A percentile compares a stretch with the other conserved stretches of the same genome.
phyloP scores from a whole-genome alignment of 2,888 invertebrate species.

The Aleiodes alternator region DNA sequence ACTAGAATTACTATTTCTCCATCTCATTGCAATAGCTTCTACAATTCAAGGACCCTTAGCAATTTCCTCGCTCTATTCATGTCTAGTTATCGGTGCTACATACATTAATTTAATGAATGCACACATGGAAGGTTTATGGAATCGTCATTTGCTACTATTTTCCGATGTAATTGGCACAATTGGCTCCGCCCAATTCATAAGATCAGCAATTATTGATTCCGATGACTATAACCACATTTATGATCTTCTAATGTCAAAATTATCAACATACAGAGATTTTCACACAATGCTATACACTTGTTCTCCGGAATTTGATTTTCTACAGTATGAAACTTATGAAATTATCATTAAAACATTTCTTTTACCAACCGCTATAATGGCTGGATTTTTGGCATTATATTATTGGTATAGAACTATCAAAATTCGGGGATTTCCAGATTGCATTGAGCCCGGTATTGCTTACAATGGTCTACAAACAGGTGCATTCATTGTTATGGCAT shows the following conservation, averaged over 20 bases:
- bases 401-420: slow-evolving; percentile 73
- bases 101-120: slow-evolving; percentile 54
- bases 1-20: slow-evolving; percentile 63
- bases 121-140: slow-evolving; percentile 48
- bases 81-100: slow-evolving; percentile 74
- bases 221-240: slow-evolving; percentile 83
- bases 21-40: slow-evolving; percentile 55
- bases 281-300: slow-evolving; percentile 88
- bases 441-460: slow-evolving; percentile 79
- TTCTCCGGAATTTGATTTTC: slow-evolving; percentile 85
- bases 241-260: slow-evolving; percentile 84
- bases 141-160: slow-evolving; percentile 47
- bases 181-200: slow-evolving; percentile 60
- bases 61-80: slow-evolving; percentile 77
- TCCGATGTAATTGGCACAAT: slow-evolving; percentile 62
- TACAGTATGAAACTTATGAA: slow-evolving; percentile 78
- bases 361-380: slow-evolving; percentile 78
- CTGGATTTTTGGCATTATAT: slow-evolving; percentile 72
- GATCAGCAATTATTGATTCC: slow-evolving; percentile 58
- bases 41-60: slow-evolving; percentile 75
- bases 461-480: slow-evolving; percentile 85
- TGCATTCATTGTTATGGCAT: slow-evolving; percentile 85
- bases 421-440: slow-evolving; percentile 68
- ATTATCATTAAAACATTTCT: slow-evolving; percentile 78
- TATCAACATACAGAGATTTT: slow-evolving; percentile 82